Conservation (phyloP, 2,113 vertebrate species). For the Cephalophus harveyi region DNA sequence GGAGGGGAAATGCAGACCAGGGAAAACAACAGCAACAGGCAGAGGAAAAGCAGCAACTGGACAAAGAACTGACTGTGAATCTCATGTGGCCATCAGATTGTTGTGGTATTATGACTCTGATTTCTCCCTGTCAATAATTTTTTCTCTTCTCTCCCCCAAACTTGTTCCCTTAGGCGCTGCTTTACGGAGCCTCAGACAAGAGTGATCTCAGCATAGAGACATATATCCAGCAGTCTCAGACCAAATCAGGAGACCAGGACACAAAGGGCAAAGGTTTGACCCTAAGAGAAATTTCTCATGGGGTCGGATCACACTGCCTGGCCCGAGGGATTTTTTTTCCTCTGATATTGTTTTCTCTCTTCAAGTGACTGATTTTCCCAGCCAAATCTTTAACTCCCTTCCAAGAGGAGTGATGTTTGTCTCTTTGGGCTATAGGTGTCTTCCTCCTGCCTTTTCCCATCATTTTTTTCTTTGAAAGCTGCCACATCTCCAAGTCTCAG, state of each 20-base stretch:
- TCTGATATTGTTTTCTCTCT: constrained; percentile 15
- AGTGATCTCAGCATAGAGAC: neutral
- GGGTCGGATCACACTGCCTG: constrained; percentile 6
- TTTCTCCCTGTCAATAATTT: neutral
- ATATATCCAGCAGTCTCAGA: neutral
- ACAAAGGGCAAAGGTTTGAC: constrained; percentile 35
- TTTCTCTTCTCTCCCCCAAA: neutral
- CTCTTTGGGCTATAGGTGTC: neutral
- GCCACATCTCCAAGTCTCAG: neutral
- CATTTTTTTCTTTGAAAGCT: neutral
- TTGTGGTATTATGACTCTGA: constrained; percentile 4
- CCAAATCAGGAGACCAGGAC: neutral
- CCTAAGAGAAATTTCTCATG: constrained; percentile 43
- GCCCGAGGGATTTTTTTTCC: neutral
- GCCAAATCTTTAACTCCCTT: neutral
- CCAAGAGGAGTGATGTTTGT: neutral
- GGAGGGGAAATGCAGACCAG: neutral
- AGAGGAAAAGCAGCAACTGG: neutral
- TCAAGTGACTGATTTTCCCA: constrained; percentile 15
- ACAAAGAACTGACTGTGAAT: neutral
- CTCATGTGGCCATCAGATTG: neutral
- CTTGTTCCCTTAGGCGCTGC: neutral
- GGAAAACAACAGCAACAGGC: neutral
- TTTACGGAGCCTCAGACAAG: constrained; percentile 25
- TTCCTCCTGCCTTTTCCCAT: neutral